Conservation (phyloP, 2,888 invertebrate species). For the Cryptus viduatorius region DNA sequence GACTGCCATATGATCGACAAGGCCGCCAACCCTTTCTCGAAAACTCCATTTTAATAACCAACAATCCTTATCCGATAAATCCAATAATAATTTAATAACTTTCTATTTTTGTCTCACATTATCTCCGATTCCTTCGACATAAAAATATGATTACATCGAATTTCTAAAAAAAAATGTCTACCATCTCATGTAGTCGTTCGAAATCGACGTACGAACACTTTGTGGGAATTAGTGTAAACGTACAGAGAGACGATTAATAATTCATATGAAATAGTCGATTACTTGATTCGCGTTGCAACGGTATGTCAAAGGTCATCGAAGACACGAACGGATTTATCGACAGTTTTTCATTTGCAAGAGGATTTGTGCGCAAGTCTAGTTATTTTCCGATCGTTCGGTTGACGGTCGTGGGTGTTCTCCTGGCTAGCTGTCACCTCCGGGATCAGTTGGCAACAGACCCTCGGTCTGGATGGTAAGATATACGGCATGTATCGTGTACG, state of each 20-base stretch:
- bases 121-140: not conserved
- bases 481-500: slow-evolving; percentile 20
- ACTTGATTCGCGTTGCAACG: not conserved
- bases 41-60: slow-evolving; percentile 44
- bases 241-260: not conserved
- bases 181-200: not conserved
- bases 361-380: slow-evolving; percentile 43
- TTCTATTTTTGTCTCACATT: not conserved
- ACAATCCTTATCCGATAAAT: not conserved
- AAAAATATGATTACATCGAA: not conserved
- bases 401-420: slow-evolving; percentile 54
- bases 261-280: not conserved
- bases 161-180: not conserved
- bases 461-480: slow-evolving; percentile 73
- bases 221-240: not conserved
- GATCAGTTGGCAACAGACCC: slow-evolving; percentile 84
- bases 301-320: slow-evolving; percentile 7
- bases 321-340: not conserved
- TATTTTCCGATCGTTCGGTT: slow-evolving; percentile 53
- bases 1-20: slow-evolving; percentile 80
- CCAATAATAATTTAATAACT: not conserved
- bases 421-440: slow-evolving; percentile 77
- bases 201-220: no score
- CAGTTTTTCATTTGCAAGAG: not conserved
- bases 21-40: slow-evolving; percentile 69